phyloP scores from a whole-genome alignment of 2,797 vertebrate genomes.

The Serranus cabrilla region DNA sequence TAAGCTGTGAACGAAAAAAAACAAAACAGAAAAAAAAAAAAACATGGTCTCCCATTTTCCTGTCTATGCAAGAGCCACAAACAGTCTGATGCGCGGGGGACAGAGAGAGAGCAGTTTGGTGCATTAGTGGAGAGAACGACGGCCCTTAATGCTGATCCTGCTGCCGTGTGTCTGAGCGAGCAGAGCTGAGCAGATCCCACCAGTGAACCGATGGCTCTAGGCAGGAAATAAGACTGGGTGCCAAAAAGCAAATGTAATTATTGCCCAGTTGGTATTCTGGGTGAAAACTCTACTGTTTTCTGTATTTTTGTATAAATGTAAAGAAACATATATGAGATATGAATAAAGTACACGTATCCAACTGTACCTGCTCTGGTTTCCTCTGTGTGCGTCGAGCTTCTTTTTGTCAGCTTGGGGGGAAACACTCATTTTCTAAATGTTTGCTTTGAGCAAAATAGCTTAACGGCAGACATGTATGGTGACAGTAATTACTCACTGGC shows the following conservation, averaged over 20 bases:
- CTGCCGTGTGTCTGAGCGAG: conserved; percentile 39
- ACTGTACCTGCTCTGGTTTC: conserved; percentile 35
- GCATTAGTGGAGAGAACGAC: conserved; percentile 57
- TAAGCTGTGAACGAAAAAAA: conserved; percentile 81
- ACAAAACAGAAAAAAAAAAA: conserved; percentile 31
- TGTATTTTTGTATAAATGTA: conserved; percentile 91
- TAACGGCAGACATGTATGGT: neutral
- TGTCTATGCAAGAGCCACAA: conserved; percentile 72
- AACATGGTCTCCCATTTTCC: conserved; percentile 73
- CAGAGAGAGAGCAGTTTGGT: conserved; percentile 34
- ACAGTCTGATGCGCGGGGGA: conserved; percentile 52
- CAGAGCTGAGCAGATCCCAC: conserved; percentile 46
- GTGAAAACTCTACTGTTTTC: conserved; percentile 87
- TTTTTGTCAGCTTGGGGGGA: no score
- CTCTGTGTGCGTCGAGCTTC: neutral
- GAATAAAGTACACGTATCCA: conserved; percentile 88
- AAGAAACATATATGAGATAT: conserved; percentile 88
- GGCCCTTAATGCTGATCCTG: conserved; percentile 55
- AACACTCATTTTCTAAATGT: neutral
- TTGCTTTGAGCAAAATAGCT: neutral
- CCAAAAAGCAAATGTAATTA: conserved; percentile 85
- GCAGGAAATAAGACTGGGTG: conserved; percentile 85
- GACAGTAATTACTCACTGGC: conserved; percentile 3
- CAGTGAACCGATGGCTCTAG: conserved; percentile 72
- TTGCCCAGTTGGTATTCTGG: conserved; percentile 81